phyloP scores from a whole-genome alignment of 2,888 invertebrate genomes.

The Exocentrus adspersus region DNA sequence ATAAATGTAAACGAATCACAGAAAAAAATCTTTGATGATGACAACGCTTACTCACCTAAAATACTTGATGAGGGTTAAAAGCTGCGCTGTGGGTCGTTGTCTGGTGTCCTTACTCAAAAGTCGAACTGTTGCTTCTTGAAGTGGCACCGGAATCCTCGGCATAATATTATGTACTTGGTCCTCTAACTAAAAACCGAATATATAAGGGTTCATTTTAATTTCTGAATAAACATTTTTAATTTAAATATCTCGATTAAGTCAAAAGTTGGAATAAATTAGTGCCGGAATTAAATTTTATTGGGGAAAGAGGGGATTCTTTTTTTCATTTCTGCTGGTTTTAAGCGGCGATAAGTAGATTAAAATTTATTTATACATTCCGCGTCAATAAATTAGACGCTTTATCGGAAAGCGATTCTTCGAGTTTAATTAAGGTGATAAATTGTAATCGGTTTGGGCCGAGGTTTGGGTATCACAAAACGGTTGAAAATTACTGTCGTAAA shows the following conservation, averaged over 20 bases:
- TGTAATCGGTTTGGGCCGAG: no score
- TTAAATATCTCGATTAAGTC: conserved; percentile 9
- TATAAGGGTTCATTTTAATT: conserved; percentile 13
- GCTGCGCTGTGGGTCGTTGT: conserved; percentile 89
- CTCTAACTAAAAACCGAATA: conserved; percentile 76
- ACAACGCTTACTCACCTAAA: conserved; percentile 75
- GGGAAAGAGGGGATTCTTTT: conserved; percentile 2
- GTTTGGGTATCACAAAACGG: no score
- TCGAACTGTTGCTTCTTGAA: conserved; percentile 89
- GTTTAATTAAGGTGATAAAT: background rate
- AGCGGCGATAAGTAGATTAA: conserved; percentile 8
- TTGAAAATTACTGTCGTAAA: no score
- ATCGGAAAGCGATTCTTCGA: background rate
- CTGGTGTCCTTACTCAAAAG: conserved; percentile 85
- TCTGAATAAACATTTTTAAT: conserved; percentile 8
- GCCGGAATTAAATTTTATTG: conserved; percentile 1
- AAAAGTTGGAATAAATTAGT: conserved; percentile 17
- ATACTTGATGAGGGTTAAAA: conserved; percentile 89
- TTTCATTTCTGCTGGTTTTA: background rate
- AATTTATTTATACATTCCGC: conserved; percentile 20
- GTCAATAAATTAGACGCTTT: conserved; percentile 64
- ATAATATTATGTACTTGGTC: conserved; percentile 82
- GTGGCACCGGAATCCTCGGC: conserved; percentile 80
- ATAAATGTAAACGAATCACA: no score
- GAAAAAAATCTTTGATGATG: no score